Base-by-base conservation (phyloP, 1,140 invertebrate genomes). In the Penaeus indicus region DNA sequence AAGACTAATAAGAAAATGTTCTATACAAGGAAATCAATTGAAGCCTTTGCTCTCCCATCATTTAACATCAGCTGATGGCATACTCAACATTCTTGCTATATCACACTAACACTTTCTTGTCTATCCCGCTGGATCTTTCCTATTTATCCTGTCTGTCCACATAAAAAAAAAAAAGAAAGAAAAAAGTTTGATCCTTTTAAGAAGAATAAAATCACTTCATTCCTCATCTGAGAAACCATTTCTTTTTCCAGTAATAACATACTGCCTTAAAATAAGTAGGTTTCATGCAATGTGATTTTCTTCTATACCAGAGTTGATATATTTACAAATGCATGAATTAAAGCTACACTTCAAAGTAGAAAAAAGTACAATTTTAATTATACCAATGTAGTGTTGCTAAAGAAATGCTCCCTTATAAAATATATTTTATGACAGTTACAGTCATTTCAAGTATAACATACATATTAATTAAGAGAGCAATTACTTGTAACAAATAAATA, bases 271-370 rank as follows among this genome's bases (percentile, higher is more conserved):
- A 75, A 75, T 75, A 75, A 27, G 42, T 75, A 38, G 72, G 27
- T 75, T 75, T 75, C 72, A 75, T 75, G 72, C 72, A 75, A 75
- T 32, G 21, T 75, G 72, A 38, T 32, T 75, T 75, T 75, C 54
- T 54, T 54, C 54, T 54, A 54, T 75, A 75, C 72, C 27, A 75
- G 42, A 75, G 72, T 75, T 75, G 72, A 75, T 75, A 75, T 75
- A 75, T 75, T 32, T 75, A 75, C 72, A 75, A 75, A 75, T 75
- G 72, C 72, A 75, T 75, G 72, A 75, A 75, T 75, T 75, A 75
- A 75, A 75, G 72, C 72, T 75, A 75, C n/a, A 27, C 42, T 75
- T 75, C 72, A 75, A 75, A 75, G 25, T 32, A 75, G 72, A 32
- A 75, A 32, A 75, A 75, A 75, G 72, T 75, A 75, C 42, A 38